Percentiles rank a stretch among this genome's conserved stretches.
phyloP scores from a whole-genome alignment of 2,888 invertebrate species.

The Aporophyla nigra region DNA sequence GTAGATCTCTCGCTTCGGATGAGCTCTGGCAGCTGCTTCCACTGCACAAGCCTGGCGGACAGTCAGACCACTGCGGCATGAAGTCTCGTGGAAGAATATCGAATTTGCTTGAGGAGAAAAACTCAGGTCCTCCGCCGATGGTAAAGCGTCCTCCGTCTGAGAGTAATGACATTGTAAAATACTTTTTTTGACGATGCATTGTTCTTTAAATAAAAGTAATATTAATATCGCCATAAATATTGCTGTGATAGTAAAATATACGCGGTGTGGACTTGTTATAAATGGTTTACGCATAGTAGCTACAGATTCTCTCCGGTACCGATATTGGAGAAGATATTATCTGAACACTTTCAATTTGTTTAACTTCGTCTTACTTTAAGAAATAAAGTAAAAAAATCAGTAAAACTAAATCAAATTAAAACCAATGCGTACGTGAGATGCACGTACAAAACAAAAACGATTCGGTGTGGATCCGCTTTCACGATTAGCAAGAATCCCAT shows the following conservation, averaged over 20 bases:
- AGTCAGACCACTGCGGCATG: conserved; percentile 89
- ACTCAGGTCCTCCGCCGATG: conserved; percentile 64
- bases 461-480: conserved; percentile 1
- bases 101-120: conserved; percentile 79
- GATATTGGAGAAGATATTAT: not conserved
- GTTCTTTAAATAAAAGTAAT: conserved; percentile 7
- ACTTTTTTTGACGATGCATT: too few relatives aligned
- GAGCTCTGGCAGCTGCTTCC: conserved; percentile 92
- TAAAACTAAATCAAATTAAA: not conserved
- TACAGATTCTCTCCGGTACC: not conserved
- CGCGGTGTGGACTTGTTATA: not conserved
- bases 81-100: conserved; percentile 93
- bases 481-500: not conserved
- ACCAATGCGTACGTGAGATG: not conserved
- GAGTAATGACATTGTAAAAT: conserved; percentile 32
- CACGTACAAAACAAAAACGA: not conserved
- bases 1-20: conserved; percentile 90
- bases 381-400: too few relatives aligned
- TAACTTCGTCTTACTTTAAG: not conserved
- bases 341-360: not conserved
- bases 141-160: conserved; percentile 60
- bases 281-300: not conserved
- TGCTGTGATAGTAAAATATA: not conserved
- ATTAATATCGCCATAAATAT: conserved; percentile 17
- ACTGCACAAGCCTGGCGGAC: conserved; percentile 93